Evolutionary conservation across 2,113 vertebrate species (phyloP), one percentile per base, ranked within the genome.

Genomic region (Junco hyemalis): DNA sequence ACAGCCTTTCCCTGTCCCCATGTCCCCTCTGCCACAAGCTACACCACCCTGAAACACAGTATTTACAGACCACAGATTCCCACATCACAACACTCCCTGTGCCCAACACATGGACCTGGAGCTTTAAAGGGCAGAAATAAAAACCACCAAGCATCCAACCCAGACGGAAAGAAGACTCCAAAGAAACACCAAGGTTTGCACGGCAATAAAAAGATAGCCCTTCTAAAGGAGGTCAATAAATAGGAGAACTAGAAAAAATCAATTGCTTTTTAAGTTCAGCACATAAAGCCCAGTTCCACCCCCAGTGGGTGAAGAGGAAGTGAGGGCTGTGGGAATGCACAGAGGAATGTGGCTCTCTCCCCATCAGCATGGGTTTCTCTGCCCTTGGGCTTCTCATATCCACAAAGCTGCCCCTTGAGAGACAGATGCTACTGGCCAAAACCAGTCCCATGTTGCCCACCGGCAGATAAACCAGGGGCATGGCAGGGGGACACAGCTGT

Each of bases 121-220:
- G 77, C 96, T 95, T 91, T 81, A 88, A 90, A 94, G 86, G 82
- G 94, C 64, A 11, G 91, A 82, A 92, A 91, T 64, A 92, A 94
- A 87, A 87, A 72, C 81, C 88, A 96, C 93, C 28, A 63, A 92
- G 45, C 64, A 73, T 76, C 78, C 91, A 33, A 74, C 66, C 87
- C 81, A 73, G 90, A 69, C 66, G 0, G 20, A 93, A 82, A 82
- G 73, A 87, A 84, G 88, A 92, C 76, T 66, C 88, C 68, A 57
- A 92, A 95, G 94, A 93, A 93, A 90, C 94, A 95, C 94, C 76
- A 63, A 96, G 86, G 80, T 91, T 97, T 93, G 94, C 92, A 97
- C 50, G 2, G 97, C 96, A 86, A 95, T 98, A 98, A 95, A 98
- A 98, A 98, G 98, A 97, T 98, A 98, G 98, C 98, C 98, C 98